phyloP scores from a whole-genome alignment of 2,797 vertebrate genomes.

The Otus scops region DNA sequence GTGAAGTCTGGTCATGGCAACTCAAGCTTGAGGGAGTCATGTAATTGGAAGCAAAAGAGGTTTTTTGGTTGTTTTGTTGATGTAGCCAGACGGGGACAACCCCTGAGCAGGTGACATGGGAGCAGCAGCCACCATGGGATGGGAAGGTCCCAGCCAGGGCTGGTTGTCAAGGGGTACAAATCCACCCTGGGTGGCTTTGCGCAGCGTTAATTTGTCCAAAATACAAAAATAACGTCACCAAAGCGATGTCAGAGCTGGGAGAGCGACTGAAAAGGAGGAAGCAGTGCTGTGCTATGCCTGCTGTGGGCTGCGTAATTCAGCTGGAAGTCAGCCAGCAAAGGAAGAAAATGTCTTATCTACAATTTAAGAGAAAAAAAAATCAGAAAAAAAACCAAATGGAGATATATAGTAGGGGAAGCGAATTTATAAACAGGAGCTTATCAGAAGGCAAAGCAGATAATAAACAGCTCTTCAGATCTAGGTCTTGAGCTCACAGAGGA shows the following conservation, averaged over 20 bases:
- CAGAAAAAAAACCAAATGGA: not conserved
- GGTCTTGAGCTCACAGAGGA: not conserved
- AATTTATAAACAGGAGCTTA: slow-evolving; percentile 58
- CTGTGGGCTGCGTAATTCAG: not conserved
- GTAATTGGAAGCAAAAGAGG: not conserved
- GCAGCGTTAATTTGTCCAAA: not conserved
- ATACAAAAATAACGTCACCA: accelerated
- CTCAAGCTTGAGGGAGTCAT: accelerated
- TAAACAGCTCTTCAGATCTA: slow-evolving; percentile 43
- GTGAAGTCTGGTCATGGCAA: not conserved
- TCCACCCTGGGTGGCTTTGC: accelerated
- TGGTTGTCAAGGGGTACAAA: not conserved
- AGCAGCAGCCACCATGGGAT: not conserved
- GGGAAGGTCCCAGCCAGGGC: not conserved
- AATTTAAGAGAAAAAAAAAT: not conserved
- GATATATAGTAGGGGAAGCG: not conserved
- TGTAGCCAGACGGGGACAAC: not conserved
- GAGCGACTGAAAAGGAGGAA: not conserved
- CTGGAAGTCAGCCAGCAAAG: not conserved
- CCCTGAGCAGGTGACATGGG: accelerated
- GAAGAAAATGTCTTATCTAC: slow-evolving; percentile 16
- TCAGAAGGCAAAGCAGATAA: slow-evolving; percentile 45
- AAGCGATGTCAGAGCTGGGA: not conserved
- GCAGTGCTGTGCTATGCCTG: not conserved
- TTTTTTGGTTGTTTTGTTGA: not conserved